A percentile compares a stretch with the other conserved stretches of the same genome.
These are phyloP conservation scores for Elephas maximus DNA, from an alignment of 2,113 vertebrate species.

Conservation along the genomic window DNA sequence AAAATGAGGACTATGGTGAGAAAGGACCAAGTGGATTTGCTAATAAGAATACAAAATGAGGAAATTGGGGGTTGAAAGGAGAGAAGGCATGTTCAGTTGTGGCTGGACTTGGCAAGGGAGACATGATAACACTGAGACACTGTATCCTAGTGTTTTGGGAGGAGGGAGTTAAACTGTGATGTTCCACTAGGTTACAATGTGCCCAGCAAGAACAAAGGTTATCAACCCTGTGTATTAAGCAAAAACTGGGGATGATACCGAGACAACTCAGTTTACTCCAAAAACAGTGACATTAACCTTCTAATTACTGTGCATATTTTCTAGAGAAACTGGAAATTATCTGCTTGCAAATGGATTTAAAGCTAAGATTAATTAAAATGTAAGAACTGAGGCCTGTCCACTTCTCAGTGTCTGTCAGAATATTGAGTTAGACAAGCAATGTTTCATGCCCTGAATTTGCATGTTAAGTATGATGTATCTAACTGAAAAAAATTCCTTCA, in stretches of 20 bases:
- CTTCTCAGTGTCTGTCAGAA: constrained; percentile 31
- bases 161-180: no score
- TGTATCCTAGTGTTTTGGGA: rapidly evolving
- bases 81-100: not conserved
- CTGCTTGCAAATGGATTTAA: constrained; percentile 18
- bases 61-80: not conserved
- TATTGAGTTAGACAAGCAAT: constrained; percentile 10
- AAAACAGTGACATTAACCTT: constrained; percentile 9
- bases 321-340: not conserved
- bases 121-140: not conserved
- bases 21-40: not conserved
- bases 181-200: not conserved
- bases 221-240: not conserved
- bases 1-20: not conserved
- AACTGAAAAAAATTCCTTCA: not conserved
- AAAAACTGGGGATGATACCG: not conserved
- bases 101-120: not conserved
- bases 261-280: not conserved
- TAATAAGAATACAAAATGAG: not conserved
- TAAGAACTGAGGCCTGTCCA: not conserved
- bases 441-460: not conserved
- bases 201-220: not conserved
- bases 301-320: not conserved
- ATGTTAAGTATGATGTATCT: not conserved
- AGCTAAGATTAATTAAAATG: constrained; percentile 36